Base-by-base conservation (phyloP, 2,797 vertebrate genomes). In the Megaceryle alcyon region DNA sequence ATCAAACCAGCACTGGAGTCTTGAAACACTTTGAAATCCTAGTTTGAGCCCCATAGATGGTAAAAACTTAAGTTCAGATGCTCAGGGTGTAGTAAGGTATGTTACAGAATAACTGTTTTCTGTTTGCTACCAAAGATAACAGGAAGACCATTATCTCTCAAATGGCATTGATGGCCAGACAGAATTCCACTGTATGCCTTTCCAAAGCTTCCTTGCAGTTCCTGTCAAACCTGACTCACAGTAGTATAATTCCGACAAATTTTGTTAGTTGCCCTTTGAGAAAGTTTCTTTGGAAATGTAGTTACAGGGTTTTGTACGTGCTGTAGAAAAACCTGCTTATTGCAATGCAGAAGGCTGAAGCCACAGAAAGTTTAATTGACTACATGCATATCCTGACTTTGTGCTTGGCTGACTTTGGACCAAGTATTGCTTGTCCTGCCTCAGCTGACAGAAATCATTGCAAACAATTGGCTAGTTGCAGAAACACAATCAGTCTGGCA, bases 341-440 rank as follows among this genome's bases (percentile, higher is more conserved):
- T 95, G 60, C 51, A 35, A 0, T 29, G 61, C 35, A 71, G 60
- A 51, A 77, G 28, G 33, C 53, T 81, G 68, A 85, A 83, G 86
- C 53, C 61, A 31, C 54, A 28, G 51, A 66, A 49, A 9, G 33
- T 65, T 66, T 82, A 53, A 76, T 65, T 86, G 81, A 66, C 21
- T 54, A 3, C 28, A 4, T 59, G 35, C 68, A 54, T 89, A 29
- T 81, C 46, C 76, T 76, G 89, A 77, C 82, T 86, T 88, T 37
- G 63, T 77, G 89, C 71, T 85, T 95, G 81, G 66, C 84, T 95
- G 78, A 63, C 49, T 88, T 88, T 80, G 76, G 66, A 66, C 43
- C 73, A 37, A 66, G 64, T 49, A 54, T 1, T 72, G 88, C 73
- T 78, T 90, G 72, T 91, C 43, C 46, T 94, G 71, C 46, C 66